Conservation (phyloP, 2,888 invertebrate species). For the Alloscopus bannaensis region DNA sequence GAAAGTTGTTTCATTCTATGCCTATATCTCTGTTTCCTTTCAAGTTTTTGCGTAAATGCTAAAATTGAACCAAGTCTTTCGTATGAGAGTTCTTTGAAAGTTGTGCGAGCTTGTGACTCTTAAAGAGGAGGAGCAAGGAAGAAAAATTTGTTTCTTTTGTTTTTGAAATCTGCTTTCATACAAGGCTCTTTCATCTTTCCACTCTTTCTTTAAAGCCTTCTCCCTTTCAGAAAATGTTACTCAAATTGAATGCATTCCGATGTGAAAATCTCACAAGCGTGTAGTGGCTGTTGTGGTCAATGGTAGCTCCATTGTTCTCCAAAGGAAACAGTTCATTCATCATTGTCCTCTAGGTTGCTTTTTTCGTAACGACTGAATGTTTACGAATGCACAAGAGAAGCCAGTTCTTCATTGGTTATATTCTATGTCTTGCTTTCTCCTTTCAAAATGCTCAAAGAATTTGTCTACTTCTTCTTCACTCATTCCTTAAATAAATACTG, state of each 20-base stretch:
- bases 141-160: conserved; percentile 43
- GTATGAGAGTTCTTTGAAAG: conserved; percentile 7
- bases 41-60: conserved; percentile 34
- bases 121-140: not conserved
- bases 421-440: conserved; percentile 1
- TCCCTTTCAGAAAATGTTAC: conserved; percentile 10
- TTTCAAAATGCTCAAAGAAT: conserved; percentile 7
- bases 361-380: conserved; percentile 1
- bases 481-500: not conserved
- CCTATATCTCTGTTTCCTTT: conserved; percentile 8
- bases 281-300: conserved; percentile 41
- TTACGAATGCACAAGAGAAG: too few species aligned
- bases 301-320: conserved; percentile 26
- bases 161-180: conserved; percentile 38
- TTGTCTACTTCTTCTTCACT: conserved; percentile 25
- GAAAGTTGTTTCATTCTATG: conserved; percentile 23
- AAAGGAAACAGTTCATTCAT: conserved; percentile 50
- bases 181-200: conserved; percentile 22
- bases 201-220: conserved; percentile 9
- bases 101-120: not conserved
- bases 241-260: not conserved
- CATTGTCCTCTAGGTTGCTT: conserved; percentile 33
- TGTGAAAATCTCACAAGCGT: not conserved
- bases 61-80: conserved; percentile 22
- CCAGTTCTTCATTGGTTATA: too few species aligned